phyloP scores from a whole-genome alignment of 2,888 invertebrate species.

The Brenthis daphne region DNA sequence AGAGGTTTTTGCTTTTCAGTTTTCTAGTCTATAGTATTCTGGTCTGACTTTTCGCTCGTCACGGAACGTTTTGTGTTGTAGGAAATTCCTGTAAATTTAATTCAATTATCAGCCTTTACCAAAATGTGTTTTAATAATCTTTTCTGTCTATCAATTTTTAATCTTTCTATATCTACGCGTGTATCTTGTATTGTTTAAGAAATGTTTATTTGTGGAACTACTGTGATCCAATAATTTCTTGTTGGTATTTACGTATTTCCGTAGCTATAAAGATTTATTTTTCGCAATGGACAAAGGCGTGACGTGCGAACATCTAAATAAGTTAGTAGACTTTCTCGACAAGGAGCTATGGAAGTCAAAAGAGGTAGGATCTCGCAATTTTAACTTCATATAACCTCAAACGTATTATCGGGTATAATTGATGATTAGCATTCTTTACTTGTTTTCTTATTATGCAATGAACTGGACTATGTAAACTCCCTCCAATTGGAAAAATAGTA shows the following conservation, averaged over 20 bases:
- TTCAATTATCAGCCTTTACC: conserved; percentile 64
- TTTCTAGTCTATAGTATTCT: conserved; percentile 32
- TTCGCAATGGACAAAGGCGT: conserved; percentile 73
- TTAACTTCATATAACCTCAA: conserved; percentile 66
- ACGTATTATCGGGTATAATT: conserved; percentile 52
- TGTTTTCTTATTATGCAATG: conserved; percentile 65
- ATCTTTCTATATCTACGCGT: conserved; percentile 46
- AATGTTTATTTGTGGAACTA: conserved; percentile 66
- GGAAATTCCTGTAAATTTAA: conserved; percentile 77
- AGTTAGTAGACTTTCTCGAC: conserved; percentile 63
- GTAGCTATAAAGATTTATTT: conserved; percentile 49
- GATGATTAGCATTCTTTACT: conserved; percentile 65
- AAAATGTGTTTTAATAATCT: conserved; percentile 63
- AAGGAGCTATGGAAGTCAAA: conserved; percentile 74
- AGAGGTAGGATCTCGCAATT: conserved; percentile 60
- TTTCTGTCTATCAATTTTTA: conserved; percentile 45
- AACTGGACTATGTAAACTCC: conserved; percentile 29
- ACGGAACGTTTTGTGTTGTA: conserved; percentile 73
- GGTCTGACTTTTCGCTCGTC: conserved; percentile 77
- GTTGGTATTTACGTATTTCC: conserved; percentile 59
- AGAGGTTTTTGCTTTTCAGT: neutral
- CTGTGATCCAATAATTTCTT: conserved; percentile 57
- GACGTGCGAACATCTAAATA: conserved; percentile 77
- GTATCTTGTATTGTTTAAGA: conserved; percentile 54
- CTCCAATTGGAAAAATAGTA: conserved; percentile 20